These are phyloP conservation scores for Endomychus coccineus DNA, from an alignment of 2,888 invertebrate genomes.

Conservation along the genomic window DNA sequence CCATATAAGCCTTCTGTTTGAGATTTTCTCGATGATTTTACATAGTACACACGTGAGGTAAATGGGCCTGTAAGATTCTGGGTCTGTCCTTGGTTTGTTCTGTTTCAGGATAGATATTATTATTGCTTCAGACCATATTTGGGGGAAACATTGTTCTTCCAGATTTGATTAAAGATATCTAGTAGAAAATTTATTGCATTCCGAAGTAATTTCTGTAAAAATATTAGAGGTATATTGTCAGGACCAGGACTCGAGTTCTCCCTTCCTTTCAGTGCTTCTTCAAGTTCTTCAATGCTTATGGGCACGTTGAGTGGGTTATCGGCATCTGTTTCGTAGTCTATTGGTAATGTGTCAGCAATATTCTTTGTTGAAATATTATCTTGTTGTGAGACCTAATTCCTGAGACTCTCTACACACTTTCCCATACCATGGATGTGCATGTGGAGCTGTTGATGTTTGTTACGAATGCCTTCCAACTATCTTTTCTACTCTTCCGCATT, in stretches of 20 bases:
- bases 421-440: conserved; percentile 10
- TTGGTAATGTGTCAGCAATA: conserved; percentile 2
- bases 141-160: too few species aligned
- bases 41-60: too few species aligned
- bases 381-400: too few species aligned
- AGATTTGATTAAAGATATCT: too few species aligned
- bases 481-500: conserved; percentile 13
- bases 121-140: too few species aligned
- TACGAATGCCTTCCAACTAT: conserved; percentile 15
- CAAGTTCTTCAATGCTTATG: conserved; percentile 10
- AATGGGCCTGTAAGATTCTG: too few species aligned
- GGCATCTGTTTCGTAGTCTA: conserved; percentile 3
- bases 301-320: conserved; percentile 10
- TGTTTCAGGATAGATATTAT: too few species aligned
- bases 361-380: too few species aligned
- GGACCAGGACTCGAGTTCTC: conserved; percentile 11
- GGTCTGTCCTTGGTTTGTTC: too few species aligned
- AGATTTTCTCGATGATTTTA: too few species aligned
- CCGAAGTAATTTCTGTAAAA: conserved; percentile 11
- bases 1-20: too few species aligned
- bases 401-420: conserved; percentile 4
- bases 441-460: conserved; percentile 10
- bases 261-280: conserved; percentile 8
- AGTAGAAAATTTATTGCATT: conserved; percentile 4
- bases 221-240: conserved; percentile 10